Evolutionary conservation across 2,797 vertebrate species (phyloP), one percentile per base, ranked within the genome.

Genomic region (Dromococcyx pavoninus): DNA sequence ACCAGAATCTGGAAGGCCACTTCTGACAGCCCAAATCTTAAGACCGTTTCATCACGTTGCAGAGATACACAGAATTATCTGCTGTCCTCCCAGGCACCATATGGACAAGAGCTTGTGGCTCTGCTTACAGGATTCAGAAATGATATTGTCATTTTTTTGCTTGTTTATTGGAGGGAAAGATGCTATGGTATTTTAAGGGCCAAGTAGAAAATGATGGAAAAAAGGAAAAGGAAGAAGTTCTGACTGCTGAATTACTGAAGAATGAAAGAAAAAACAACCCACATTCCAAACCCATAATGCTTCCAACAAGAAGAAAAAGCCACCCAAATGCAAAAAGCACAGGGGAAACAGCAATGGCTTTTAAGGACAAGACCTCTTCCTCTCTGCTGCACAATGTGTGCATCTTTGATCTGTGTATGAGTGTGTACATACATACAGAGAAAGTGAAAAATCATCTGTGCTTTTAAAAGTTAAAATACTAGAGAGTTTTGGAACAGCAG

Each of bases 61-160:
- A 65, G 73, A 84, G 85, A 80, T 46, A 43, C 48, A 62, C 1
- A 0, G 61, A 88, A 79, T 37, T 54, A 58, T 73, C 72, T 95
- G 54, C 81, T 69, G 77, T 61, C 69, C 78, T 89, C 81, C 71
- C 61, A 91, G 76, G 81, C 89, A 92, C 65, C 75, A 80, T 75
- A 77, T 72, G 92, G 69, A 83, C 57, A 65, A 75, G 58, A 93
- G 39, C 58, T 53, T 77, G 75, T 80, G 57, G 37, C 44, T 88
- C 30, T 50, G 92, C 65, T 83, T 44, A 72, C 43, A 46, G 35
- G 30, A 91, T 65, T 91, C 87, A 64, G 54, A 62, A 88, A 86
- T 61, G 4, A 30, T 33, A 39, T 65, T 87, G 56, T 80, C 16
- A 51, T 89, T 92, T 76, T 35, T 56, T 30, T 30, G 74, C 44